Conservation (phyloP, 92 coral and sea anemone species). For the Palythoa caribaeorum region DNA sequence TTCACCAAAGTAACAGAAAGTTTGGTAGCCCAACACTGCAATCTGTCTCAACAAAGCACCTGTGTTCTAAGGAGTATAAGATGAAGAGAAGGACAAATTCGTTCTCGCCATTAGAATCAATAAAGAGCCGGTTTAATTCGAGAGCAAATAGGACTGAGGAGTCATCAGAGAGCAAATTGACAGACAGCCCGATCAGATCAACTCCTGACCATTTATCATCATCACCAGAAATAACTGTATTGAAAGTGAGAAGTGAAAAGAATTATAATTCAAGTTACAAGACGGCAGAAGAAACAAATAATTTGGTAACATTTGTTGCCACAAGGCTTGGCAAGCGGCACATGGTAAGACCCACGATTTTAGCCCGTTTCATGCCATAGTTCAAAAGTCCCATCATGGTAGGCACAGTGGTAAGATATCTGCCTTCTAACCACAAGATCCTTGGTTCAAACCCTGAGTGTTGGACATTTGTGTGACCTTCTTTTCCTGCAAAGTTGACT, state of each 20-base stretch:
- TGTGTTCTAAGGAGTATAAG: neutral
- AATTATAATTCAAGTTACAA: neutral
- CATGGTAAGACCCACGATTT: constrained; percentile 61
- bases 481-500: no score
- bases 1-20: constrained; percentile 1
- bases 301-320: constrained; percentile 72
- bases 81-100: constrained; percentile 24
- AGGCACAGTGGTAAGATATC: no score
- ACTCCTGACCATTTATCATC: neutral
- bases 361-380: neutral
- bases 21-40: constrained; percentile 22
- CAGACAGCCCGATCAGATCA: constrained; percentile 14
- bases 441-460: no score
- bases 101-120: constrained; percentile 37
- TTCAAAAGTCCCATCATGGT: no score
- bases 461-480: no score
- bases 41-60: neutral
- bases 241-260: neutral
- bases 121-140: constrained; percentile 18
- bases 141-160: neutral
- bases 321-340: constrained; percentile 78
- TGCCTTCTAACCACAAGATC: no score
- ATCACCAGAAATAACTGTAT: constrained; percentile 30
- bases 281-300: neutral
- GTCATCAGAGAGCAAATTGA: constrained; percentile 18